Evolutionary conservation across 2,113 vertebrate genomes (phyloP), one percentile per base, ranked within the genome.

Genomic region (Prionailurus bengalensis): DNA sequence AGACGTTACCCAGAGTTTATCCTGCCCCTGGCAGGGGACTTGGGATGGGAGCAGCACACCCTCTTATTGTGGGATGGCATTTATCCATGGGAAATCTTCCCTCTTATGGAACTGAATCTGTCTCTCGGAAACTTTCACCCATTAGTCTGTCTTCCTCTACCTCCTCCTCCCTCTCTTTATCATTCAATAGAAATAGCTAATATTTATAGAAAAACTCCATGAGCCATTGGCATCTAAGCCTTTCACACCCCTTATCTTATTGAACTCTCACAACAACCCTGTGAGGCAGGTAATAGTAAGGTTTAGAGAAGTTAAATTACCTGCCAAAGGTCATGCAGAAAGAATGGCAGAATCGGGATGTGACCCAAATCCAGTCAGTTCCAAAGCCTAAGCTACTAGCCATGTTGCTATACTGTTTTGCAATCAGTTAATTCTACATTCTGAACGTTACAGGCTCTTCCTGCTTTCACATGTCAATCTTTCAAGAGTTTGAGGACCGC

Each of bases 141-240:
- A 5, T 12, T 68, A 58, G 55, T 76, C 68, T 33, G 8, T 53
- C 53, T 29, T 86, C 25, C 11, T 89, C 19, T 85, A 31, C 71
- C 2, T 55, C 39, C 58, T 68, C 10, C 13, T 82, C 36, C 15
- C 58, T 10, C 33, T 95, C 39, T 53, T 74, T 45, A 79, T 65
- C 19, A 17, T 45, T 94, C 66, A 79, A 79, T 31, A 92, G 63
- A 84, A 45, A 89, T 39, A 89, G 23, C 8, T 89, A 68, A 74
- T 16, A 39, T 12, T 92, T 95, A 80, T 45, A 17, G 71, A 96
- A 9, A 39, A 53, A 94, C 82, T 79, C 39, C 23, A 55, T 33
- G 53, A 79, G 63, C 53, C 70, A 85, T 55, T 14, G 33, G 53
- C 48, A 96, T 42, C 81, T 92, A 83, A 27, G 0, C 1, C 66